Evolutionary conservation across 2,888 invertebrate genomes (phyloP).

Genomic region (Abrostola triplasia): DNA sequence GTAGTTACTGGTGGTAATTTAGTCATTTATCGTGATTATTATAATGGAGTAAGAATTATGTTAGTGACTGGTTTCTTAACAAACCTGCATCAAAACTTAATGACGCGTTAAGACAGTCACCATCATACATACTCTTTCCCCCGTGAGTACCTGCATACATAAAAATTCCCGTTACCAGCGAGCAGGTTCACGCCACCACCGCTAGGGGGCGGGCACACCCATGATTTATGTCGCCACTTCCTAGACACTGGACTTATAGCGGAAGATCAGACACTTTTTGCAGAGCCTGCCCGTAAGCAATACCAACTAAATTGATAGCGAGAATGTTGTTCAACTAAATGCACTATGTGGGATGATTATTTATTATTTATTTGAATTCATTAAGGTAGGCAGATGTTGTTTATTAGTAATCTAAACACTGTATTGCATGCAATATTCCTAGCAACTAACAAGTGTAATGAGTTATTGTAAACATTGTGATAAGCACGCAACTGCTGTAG

Average conservation of each 20-base stretch:
- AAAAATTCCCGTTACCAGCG: conserved; percentile 43
- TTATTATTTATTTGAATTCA: not conserved
- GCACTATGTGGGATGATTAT: conserved; percentile 34
- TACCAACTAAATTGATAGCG: conserved; percentile 29
- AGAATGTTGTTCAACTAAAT: conserved; percentile 36
- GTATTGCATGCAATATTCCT: too few relatives aligned
- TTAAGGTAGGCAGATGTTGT: too few relatives aligned
- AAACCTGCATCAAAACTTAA: too few relatives aligned
- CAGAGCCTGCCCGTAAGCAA: conserved; percentile 13
- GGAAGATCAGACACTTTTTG: conserved; percentile 30
- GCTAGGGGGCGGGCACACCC: conserved; percentile 24
- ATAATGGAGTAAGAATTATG: not conserved
- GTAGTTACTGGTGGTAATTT: conserved; percentile 25
- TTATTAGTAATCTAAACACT: too few relatives aligned
- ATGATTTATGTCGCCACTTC: conserved; percentile 44
- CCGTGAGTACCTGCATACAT: conserved; percentile 15
- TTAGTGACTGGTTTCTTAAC: too few relatives aligned
- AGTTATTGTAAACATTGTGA: too few relatives aligned
- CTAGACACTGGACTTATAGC: conserved; percentile 3
- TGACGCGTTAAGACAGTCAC: conserved; percentile 2
- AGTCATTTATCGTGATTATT: conserved; percentile 9
- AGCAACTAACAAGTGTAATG: too few relatives aligned
- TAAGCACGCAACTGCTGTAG: too few relatives aligned
- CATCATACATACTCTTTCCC: conserved; percentile 6
- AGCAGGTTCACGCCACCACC: conserved; percentile 18